These are phyloP conservation scores for Oreochromis spilurus DNA, from an alignment of 2,113 vertebrate species.

Conservation along the genomic window DNA sequence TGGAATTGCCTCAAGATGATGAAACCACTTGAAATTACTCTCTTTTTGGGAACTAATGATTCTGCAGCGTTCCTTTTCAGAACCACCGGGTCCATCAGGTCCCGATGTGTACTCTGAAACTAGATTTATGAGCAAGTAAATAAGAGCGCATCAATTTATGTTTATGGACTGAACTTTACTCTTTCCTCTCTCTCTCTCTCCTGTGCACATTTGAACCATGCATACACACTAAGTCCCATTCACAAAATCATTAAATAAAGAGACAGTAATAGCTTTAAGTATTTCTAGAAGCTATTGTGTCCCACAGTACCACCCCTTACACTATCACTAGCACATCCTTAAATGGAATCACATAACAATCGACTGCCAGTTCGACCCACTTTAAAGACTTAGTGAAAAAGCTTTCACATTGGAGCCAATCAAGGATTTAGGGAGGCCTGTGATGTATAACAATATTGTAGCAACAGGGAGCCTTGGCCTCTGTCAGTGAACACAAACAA, in stretches of 20 bases:
- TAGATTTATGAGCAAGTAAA: neutral
- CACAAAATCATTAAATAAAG: neutral
- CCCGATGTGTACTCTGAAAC: slow-evolving; percentile 8
- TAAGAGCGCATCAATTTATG: neutral
- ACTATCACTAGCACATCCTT: neutral
- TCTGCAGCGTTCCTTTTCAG: slow-evolving; percentile 17
- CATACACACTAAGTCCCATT: neutral
- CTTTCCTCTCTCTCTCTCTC: neutral
- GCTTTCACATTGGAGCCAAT: neutral
- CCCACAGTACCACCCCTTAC: neutral
- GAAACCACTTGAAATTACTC: slow-evolving; percentile 55
- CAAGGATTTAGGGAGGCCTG: neutral
- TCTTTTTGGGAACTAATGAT: slow-evolving; percentile 49
- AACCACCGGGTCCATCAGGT: neutral
- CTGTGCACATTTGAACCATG: neutral
- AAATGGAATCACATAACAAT: slow-evolving; percentile 9
- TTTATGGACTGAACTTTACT: neutral
- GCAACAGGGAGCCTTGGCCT: neutral
- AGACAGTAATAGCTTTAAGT: neutral
- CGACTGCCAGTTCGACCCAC: neutral
- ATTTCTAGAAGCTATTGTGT: neutral
- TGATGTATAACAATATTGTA: neutral
- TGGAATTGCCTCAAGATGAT: slow-evolving; percentile 51
- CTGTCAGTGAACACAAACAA: neutral
- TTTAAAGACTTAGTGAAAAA: slow-evolving; percentile 1